Base-by-base conservation (phyloP, 2,113 vertebrate genomes). In the Brachionichthys hirsutus region DNA sequence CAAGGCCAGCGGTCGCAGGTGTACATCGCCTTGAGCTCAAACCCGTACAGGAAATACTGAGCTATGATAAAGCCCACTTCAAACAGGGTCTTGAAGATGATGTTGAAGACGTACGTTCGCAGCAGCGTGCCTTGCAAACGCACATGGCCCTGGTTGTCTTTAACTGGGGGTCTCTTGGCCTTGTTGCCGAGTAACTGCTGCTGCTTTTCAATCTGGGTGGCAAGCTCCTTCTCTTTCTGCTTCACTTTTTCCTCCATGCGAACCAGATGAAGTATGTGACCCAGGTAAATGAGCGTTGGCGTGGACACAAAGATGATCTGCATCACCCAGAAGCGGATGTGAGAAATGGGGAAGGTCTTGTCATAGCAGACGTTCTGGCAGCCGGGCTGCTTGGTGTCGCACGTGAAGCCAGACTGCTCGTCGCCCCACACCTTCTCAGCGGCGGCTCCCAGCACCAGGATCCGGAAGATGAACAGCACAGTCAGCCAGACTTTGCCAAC, bases 291-390 rank as follows among this genome's bases (percentile, higher is more conserved):
- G 0, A 95, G 92, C 6, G 93, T 95, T 6, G 94, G 95, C 0
- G 94, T 93, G 20, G 93, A 96, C 70, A 96, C 87, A 0, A 95
- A 95, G 79, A 95, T 94, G 88, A 96, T 96, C 88, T 95, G 95
- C 89, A 95, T 90, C 65, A 94, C 94, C 93, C 94, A 96, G 90
- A 96, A 95, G 75, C 91, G 92, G 24, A 95, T 94, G 82, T 95
- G 94, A 36, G 95, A 96, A 76, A 96, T 94, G 40, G 93, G 94
- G 83, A 95, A 95, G 66, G 94, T 95, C 56, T 88, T 88, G 82
- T 94, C 93, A 0, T 95, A 96, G 81, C 94, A 96, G 65, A 94
- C 93, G 0, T 92, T 95, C 81, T 95, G 93, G 82, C 94, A 95
- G 77, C 94, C 94, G 0, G 94, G 94, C 85, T 95, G 94, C 81